Percentiles rank a stretch among this genome's conserved stretches.
These are phyloP conservation scores for Bathynomus jamesi DNA, from an alignment of 1,140 invertebrate genomes.

Conservation along the genomic window DNA sequence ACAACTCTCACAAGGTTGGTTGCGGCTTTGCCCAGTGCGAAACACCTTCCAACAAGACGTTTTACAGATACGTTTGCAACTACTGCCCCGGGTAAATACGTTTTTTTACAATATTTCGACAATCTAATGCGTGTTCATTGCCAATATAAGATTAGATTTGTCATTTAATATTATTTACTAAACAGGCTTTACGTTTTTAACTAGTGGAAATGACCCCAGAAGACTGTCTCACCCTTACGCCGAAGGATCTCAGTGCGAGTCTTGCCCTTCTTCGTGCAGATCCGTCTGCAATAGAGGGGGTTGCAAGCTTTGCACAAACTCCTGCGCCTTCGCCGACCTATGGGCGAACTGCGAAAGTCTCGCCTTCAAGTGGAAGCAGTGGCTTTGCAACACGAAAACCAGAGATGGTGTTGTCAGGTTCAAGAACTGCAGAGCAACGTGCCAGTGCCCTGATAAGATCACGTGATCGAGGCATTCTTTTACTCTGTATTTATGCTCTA, in stretches of 20 bases:
- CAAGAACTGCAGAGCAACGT: conserved; percentile 48
- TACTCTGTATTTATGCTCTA: too few species aligned
- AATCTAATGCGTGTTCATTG: not conserved
- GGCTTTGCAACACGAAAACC: conserved; percentile 54
- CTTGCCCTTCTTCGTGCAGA: conserved; percentile 55
- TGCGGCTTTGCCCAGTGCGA: conserved; percentile 65
- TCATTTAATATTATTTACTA: too few species aligned
- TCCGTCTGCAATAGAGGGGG: conserved; percentile 47
- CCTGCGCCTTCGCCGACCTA: conserved; percentile 58
- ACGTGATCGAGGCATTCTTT: too few species aligned
- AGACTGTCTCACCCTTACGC: conserved; percentile 58
- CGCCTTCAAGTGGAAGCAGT: conserved; percentile 49
- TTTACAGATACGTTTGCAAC: conserved; percentile 75
- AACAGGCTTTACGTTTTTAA: conserved; percentile 44
- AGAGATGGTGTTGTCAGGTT: conserved; percentile 37
- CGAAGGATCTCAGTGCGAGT: conserved; percentile 53
- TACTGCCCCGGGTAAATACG: conserved; percentile 69
- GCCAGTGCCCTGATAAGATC: conserved; percentile 59
- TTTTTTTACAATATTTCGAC: not conserved
- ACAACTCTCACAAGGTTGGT: conserved; percentile 64
- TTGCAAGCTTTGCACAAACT: conserved; percentile 60
- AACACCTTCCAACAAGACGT: conserved; percentile 51
- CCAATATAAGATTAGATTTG: not conserved
- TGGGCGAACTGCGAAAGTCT: conserved; percentile 65
- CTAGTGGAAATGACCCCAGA: conserved; percentile 61